Base-by-base conservation (phyloP, 2,888 invertebrate species). In the Coelinius sp. region DNA sequence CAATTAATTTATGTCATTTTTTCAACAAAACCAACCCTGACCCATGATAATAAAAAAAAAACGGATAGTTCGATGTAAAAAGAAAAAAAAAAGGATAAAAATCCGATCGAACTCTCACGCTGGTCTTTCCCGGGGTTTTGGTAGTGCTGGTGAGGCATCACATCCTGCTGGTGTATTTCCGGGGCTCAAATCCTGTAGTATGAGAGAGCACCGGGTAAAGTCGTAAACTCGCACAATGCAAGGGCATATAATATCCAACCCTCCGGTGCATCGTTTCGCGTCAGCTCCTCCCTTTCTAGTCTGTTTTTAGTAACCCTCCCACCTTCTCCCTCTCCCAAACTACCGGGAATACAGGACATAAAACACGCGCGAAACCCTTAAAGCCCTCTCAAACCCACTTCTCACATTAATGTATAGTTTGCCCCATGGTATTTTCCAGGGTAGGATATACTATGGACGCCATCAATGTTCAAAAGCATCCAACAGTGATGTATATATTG, bases 231-330 rank as follows among this genome's bases (percentile, higher is more conserved):
- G 68, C 70, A 64, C 56, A 73, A 71, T 46, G 71, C 70, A 73
- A 70, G 73, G 73, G 72, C 70, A 73, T 62, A 73, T 62, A 73
- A 73, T 74, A 77, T 74, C 69, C 71, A 64, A 74, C 73, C 74
- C 73, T 69, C 74, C 71, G 70, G 41, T 62, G 68, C 68, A 68
- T 68, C 44, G 71, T 67, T 71, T 63, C 63, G 52, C 46, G 53
- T 53, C 31, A 14, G 7, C 56, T 6, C 14, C 44, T 27, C 10
- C 46, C 62, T 6, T 5, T 31, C 35, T 46, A n/a, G 17, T 31
- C 59, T 35, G 59, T 59, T 59, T 59, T 59, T 59, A 59, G 59
- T 59, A 35, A 59, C 14, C 59, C 59, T 31, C 59, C 59, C 59
- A 27, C 59, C 68, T 31, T 31, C 59, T 31, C 12, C 59, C 68